Percentiles rank a stretch among this genome's conserved stretches.
Conservation (phyloP, 2,113 vertebrate species). For the Athene noctua region DNA sequence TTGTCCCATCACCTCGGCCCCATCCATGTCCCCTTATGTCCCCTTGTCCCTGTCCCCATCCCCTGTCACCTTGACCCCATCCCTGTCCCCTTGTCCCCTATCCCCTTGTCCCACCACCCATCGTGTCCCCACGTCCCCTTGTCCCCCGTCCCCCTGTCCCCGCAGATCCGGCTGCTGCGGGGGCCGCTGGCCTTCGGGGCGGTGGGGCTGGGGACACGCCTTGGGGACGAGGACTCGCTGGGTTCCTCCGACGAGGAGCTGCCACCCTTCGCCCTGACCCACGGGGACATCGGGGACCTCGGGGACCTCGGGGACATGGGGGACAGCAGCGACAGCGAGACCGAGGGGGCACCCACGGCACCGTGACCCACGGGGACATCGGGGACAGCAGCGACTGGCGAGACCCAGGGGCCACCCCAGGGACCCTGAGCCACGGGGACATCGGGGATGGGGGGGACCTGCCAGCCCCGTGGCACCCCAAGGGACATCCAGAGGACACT, state of each 20-base stretch:
- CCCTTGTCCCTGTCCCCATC: not conserved
- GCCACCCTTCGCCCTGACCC: conserved; percentile 55
- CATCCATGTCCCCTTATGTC: too few relatives aligned
- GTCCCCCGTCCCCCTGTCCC: not conserved
- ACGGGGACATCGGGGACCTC: not conserved
- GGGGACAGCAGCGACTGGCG: not conserved
- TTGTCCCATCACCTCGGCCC: not conserved
- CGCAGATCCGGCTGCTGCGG: conserved; percentile 85
- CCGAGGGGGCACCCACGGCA: not conserved
- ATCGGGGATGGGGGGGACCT: not conserved
- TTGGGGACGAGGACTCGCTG: conserved; percentile 89
- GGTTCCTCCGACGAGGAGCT: conserved; percentile 91
- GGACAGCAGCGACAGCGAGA: conserved; percentile 73
- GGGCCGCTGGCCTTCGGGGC: conserved; percentile 80
- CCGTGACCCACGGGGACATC: not conserved
- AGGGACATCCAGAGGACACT: not conserved
- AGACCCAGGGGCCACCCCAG: accelerated
- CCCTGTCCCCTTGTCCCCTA: not conserved
- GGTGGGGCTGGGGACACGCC: conserved; percentile 73
- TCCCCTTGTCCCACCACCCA: not conserved
- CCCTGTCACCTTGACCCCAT: not conserved
- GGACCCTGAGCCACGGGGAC: not conserved
- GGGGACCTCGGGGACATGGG: not conserved
- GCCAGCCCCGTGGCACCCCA: not conserved
- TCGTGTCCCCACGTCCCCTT: not conserved